A percentile compares a stretch with the other conserved stretches of the same genome.
These are phyloP conservation scores for Cepaea nemoralis DNA, from an alignment of 1,140 invertebrate genomes.

Conservation along the genomic window DNA sequence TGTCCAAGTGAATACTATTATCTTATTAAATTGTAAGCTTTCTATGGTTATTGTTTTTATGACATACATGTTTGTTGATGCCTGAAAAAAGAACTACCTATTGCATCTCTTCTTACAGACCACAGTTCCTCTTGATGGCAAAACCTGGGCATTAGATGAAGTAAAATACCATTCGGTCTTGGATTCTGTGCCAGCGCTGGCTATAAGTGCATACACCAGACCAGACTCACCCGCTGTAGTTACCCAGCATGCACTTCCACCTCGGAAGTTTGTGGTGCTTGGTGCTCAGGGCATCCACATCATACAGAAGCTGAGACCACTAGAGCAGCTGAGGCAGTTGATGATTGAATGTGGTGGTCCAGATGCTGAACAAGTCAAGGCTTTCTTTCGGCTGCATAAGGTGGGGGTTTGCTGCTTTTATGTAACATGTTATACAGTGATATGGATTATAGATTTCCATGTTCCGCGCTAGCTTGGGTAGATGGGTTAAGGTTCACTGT, in stretches of 20 bases:
- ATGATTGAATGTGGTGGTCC: constrained; percentile 83
- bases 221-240: constrained; percentile 78
- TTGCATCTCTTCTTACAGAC: constrained; percentile 74
- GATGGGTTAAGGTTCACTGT: no score
- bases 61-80: no score
- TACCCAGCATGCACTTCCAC: constrained; percentile 83
- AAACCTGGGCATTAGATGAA: constrained; percentile 85
- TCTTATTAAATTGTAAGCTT: no score
- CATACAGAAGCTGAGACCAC: constrained; percentile 85
- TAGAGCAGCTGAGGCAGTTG: constrained; percentile 86
- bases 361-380: constrained; percentile 85
- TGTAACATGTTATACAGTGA: no score
- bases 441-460: no score
- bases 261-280: constrained; percentile 85
- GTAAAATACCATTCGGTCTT: constrained; percentile 65
- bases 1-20: no score
- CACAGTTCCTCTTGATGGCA: constrained; percentile 83
- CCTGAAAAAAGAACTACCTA: no score
- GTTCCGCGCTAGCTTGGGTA: no score
- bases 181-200: constrained; percentile 63
- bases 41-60: no score
- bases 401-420: neutral
- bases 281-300: constrained; percentile 89
- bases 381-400: constrained; percentile 56
- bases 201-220: constrained; percentile 75